Evolutionary conservation across 2,797 vertebrate genomes (phyloP), one percentile per base, ranked within the genome.

Genomic region (Lindbergichthys nudifrons): DNA sequence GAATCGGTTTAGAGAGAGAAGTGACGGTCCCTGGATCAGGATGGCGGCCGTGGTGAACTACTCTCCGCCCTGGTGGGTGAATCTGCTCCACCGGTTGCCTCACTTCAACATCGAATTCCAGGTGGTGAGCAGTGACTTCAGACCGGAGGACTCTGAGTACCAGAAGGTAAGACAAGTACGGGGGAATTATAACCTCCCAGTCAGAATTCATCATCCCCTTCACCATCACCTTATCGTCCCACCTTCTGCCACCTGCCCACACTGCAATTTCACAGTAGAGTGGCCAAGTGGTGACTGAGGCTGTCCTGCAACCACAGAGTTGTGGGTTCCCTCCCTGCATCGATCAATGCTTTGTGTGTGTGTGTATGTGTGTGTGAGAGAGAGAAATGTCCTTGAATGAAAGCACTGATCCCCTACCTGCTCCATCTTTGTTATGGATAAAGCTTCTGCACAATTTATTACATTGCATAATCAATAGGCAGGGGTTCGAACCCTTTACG

Each of bases 31-130:
- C 68, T 53, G 73, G 76, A 45, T 76, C 43, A 70, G 88, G 78
- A 97, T 98, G 97, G 96, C 96, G 52, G 94, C 95, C 13, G 97
- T 96, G 18, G 95, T 98, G 79, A 96, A 96, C 93, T 98, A 97
- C 87, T 94, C 95, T 72, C 96, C 97, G 10, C 97, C 97, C 10
- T 98, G 97, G 97, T 98, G 97, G 97, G 97, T 96, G 81, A 97
- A 91, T 88, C 95, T 98, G 46, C 94, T 98, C 72, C 97, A 98
- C 92, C 95, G 97, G 77, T 89, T 98, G 82, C 97, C 97, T 65
- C 97, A 97, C 86, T 93, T 97, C 91, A 95, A 95, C 93, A 91
- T 97, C 19, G 95, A 95, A 61, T 97, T 97, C 89, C 96, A 98
- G 89, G 69, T 91, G 61, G 95, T 96, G 78, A 94, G 92, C 92